phyloP scores from a whole-genome alignment of 1,140 invertebrate species.

The Parasteatoda tepidariorum region DNA sequence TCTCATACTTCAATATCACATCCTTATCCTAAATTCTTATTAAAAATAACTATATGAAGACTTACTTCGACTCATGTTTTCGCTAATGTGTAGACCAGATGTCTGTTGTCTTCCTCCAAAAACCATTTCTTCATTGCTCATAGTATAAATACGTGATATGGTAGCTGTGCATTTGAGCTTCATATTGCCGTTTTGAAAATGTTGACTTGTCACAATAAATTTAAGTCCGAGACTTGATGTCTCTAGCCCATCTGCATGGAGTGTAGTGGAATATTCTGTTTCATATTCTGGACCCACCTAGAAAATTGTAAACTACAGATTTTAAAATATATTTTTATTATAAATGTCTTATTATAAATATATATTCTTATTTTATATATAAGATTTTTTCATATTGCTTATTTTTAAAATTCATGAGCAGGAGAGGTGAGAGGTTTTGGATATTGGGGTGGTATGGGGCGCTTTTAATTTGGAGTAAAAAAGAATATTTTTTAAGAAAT shows the following conservation, averaged over 20 bases:
- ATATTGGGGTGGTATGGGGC: too few species aligned
- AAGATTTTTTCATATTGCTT: background rate
- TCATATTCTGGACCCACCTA: conserved; percentile 64
- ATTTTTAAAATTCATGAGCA: background rate
- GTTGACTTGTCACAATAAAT: conserved; percentile 64
- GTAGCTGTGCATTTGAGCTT: conserved; percentile 66
- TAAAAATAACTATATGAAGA: too few species aligned
- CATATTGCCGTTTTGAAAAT: conserved; percentile 65
- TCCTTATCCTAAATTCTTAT: too few species aligned
- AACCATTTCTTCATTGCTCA: conserved; percentile 85
- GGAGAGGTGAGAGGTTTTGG: too few species aligned
- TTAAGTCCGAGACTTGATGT: conserved; percentile 65
- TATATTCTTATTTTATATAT: too few species aligned
- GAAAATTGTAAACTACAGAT: conserved; percentile 3
- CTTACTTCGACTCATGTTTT: conserved; percentile 62
- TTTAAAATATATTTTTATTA: background rate
- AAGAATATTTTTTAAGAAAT: too few species aligned
- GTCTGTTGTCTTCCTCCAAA: conserved; percentile 76
- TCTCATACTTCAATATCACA: too few species aligned
- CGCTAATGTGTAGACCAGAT: conserved; percentile 67
- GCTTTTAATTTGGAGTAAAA: too few species aligned
- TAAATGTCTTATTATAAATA: background rate
- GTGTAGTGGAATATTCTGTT: conserved; percentile 63
- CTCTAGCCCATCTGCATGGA: conserved; percentile 65
- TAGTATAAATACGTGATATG: conserved; percentile 80